Evolutionary conservation across 2,797 vertebrate genomes (phyloP).

Genomic region (Sebastes vulpes): DNA sequence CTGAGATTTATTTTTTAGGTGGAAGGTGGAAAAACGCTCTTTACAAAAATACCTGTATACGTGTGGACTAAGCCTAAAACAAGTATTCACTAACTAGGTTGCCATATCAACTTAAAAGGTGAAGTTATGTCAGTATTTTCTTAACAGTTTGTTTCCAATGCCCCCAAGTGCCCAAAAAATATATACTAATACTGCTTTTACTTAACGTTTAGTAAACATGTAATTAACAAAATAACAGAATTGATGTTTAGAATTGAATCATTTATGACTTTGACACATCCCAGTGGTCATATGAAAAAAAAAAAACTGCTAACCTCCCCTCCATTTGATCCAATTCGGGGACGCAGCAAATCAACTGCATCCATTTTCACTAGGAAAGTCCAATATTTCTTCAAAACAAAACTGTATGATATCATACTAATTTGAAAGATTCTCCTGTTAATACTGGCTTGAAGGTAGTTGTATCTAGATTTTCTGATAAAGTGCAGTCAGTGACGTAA

Average conservation of each 20-base stretch:
- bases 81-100: no score
- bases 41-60: no score
- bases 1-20: no score
- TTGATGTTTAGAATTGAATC: neutral
- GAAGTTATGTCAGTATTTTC: no score
- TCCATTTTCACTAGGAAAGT: neutral
- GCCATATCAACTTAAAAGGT: no score
- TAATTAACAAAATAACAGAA: neutral
- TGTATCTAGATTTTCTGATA: neutral
- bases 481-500: neutral
- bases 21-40: no score
- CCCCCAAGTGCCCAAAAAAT: no score
- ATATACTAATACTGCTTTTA: no score
- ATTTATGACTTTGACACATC: neutral
- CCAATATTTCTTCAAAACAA: neutral
- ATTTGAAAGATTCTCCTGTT: neutral
- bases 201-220: neutral
- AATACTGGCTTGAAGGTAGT: neutral
- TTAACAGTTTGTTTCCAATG: neutral
- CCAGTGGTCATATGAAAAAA: neutral
- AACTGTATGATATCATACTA: neutral
- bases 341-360: neutral
- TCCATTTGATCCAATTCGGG: neutral
- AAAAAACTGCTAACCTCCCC: neutral
- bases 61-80: no score